Evolutionary conservation across 2,113 vertebrate species (phyloP).

Genomic region (Odontesthes bonariensis): DNA sequence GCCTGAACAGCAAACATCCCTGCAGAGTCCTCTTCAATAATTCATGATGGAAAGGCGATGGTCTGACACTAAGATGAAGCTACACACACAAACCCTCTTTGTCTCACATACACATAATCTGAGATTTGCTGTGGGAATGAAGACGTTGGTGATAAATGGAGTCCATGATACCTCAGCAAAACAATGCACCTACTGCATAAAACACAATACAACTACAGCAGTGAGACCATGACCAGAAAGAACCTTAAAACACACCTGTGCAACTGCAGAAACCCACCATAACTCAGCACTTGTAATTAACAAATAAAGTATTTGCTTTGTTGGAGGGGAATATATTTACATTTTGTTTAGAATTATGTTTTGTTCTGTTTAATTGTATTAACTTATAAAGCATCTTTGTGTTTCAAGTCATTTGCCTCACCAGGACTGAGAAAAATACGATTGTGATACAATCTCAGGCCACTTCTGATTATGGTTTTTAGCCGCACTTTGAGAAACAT

Average conservation of each 20-base stretch:
- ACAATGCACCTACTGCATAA: background rate
- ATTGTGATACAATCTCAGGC: background rate
- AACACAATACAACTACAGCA: too few relatives aligned
- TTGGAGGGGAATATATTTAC: background rate
- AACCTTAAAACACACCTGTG: too few relatives aligned
- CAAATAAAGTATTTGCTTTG: too few relatives aligned
- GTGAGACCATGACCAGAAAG: too few relatives aligned
- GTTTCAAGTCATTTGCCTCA: slow-evolving; percentile 9
- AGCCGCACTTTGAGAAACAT: background rate
- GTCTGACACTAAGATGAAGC: slow-evolving; percentile 24
- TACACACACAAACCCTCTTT: background rate
- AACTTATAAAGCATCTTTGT: background rate
- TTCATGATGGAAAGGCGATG: slow-evolving; percentile 36
- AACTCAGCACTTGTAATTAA: too few relatives aligned
- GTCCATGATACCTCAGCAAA: background rate
- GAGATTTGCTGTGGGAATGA: slow-evolving; percentile 4
- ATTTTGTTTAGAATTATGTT: slow-evolving; percentile 1
- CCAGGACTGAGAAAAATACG: background rate
- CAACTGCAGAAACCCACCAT: too few relatives aligned
- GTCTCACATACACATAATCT: slow-evolving; percentile 6
- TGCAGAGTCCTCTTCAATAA: slow-evolving; percentile 46
- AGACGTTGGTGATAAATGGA: slow-evolving; percentile 1
- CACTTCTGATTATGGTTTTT: background rate
- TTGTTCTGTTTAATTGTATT: too few relatives aligned
- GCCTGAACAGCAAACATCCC: slow-evolving; percentile 13